Base-by-base conservation (phyloP, 2,797 vertebrate genomes). In the Hemibagrus guttatus region DNA sequence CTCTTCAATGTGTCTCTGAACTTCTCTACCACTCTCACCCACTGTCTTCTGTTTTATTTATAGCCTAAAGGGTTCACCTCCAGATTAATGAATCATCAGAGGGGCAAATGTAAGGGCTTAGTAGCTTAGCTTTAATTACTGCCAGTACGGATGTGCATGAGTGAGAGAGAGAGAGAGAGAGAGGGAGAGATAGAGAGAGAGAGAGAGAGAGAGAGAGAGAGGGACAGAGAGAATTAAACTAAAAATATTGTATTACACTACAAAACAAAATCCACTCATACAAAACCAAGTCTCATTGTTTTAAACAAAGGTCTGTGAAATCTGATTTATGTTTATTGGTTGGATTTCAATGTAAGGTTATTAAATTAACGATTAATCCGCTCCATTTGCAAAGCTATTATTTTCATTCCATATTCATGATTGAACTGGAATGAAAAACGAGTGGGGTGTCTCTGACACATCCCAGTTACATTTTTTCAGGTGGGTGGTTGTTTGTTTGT, bases 31-130 rank as follows among this genome's bases (percentile, higher is more conserved):
- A 82, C 66, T 61, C 52, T 72, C 42, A 0, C n/a, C 14, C 23
- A 74, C 79, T 63, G 63, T 54, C 80, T 59, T 11, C 52, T 68
- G 49, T n/a, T 69, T 87, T 87, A 84, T 87, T 84, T 87, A 78
- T 78, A 87, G 49, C 56, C 23, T 46, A 78, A 87, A 66, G 72
- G 64, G 76, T 82, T 84, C 75, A 84, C 82, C 64, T 80, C 56
- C 75, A 84, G 72, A 49, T 84, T 59, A 87, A 79, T 84, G 63
- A 87, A 79, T 87, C 63, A 84, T 84, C 64, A 87, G 9, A 84
- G 35, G 86, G 52, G 52, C 19, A 84, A 72, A 85, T 59, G 64
- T 59, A 83, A 52, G 52, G 81, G 52, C 81, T 84, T 79, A 79
- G 74, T 79, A 84, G n/a, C 63, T 79, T 14, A 79, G 64, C 82